phyloP scores from a whole-genome alignment of 2,888 invertebrate genomes.

The Meandrusa payeni region DNA sequence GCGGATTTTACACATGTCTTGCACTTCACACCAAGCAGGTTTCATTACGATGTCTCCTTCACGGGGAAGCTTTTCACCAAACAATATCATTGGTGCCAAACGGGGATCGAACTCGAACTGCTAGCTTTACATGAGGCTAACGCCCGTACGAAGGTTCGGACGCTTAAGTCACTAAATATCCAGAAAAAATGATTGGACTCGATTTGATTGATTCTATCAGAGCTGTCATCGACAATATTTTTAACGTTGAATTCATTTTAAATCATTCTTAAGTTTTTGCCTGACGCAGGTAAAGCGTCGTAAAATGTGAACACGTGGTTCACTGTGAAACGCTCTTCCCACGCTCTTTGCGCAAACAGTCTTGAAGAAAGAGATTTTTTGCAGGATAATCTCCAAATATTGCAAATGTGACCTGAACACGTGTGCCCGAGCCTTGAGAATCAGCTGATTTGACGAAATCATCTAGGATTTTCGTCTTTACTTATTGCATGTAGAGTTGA shows the following conservation, averaged over 20 bases:
- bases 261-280: constrained; percentile 32
- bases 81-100: no score
- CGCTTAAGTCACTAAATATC: no score
- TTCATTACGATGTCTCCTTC: no score
- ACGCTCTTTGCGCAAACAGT: constrained; percentile 60
- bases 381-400: constrained; percentile 48
- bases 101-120: no score
- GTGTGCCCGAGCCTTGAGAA: constrained; percentile 58
- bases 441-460: constrained; percentile 56
- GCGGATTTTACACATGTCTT: no score
- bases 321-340: constrained; percentile 47
- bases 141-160: no score
- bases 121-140: no score
- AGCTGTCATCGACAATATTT: constrained; percentile 19
- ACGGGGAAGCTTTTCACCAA: no score
- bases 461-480: constrained; percentile 10
- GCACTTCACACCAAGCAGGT: no score
- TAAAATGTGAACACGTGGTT: constrained; percentile 47
- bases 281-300: constrained; percentile 45
- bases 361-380: constrained; percentile 49
- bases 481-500: background rate
- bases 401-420: constrained; percentile 57
- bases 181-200: no score
- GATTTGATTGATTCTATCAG: constrained; percentile 1
- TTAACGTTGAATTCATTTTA: constrained; percentile 3